Conservation (phyloP, 2,113 vertebrate species). For the Collichthys lucidus region DNA sequence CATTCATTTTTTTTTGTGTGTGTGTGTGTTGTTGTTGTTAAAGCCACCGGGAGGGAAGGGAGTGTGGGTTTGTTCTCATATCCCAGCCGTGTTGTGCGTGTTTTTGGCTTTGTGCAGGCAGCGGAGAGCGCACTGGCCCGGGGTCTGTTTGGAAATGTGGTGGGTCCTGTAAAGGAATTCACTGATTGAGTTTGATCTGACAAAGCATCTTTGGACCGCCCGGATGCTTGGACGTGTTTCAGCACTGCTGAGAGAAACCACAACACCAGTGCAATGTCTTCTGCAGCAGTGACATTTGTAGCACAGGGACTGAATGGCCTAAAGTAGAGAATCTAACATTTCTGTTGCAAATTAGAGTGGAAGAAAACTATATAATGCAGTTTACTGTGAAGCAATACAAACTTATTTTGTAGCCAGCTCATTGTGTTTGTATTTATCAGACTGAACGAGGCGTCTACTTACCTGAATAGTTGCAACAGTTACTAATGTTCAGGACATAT, state of each 20-base stretch:
- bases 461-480: neutral
- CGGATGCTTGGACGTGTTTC: constrained; percentile 85
- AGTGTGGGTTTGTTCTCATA: constrained; percentile 39
- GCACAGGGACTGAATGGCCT: constrained; percentile 14
- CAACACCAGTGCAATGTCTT: constrained; percentile 73
- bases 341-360: neutral
- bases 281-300: constrained; percentile 68
- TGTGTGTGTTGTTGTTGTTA: constrained; percentile 17
- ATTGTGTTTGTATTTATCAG: neutral
- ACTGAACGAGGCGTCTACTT: neutral
- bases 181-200: constrained; percentile 87
- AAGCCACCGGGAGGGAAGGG: constrained; percentile 34
- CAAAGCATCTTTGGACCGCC: constrained; percentile 86
- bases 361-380: neutral
- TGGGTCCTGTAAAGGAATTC: constrained; percentile 85
- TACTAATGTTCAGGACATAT: neutral
- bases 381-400: neutral
- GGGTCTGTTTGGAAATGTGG: constrained; percentile 84
- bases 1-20: constrained; percentile 58
- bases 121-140: constrained; percentile 76
- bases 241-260: constrained; percentile 81
- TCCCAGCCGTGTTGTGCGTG: constrained; percentile 56
- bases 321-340: constrained; percentile 12
- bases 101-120: constrained; percentile 69
- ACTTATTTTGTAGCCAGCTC: neutral